Base-by-base conservation (phyloP, 2,113 vertebrate species). In the Oostethus manadensis region DNA sequence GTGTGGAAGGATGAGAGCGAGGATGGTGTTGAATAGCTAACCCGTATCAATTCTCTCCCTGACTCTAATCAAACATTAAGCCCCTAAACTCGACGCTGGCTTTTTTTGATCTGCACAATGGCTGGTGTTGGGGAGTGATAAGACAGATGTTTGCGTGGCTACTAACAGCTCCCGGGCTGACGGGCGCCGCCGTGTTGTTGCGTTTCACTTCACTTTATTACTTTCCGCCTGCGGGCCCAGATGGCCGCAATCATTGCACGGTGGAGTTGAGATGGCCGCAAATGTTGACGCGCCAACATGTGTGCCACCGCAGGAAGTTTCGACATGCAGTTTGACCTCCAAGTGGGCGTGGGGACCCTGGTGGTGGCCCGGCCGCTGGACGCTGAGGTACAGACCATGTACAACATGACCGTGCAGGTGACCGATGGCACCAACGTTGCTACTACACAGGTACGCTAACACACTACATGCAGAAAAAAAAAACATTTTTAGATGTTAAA, bases 381-480 rank as follows among this genome's bases (percentile, higher is more conserved):
- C 65, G 94, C 96, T 33, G 97, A 99, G 81, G 84, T 90, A 67
- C 93, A 94, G 80, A 94, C 94, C 6, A 63, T 92, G 62, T 99
- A 96, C 85, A 97, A 98, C 77, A 92, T 99, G 93, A 97, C 90
- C 2, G 89, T 99, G 69, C 94, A 95, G 78, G 97, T 96, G 87
- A 98, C 97, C 55, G 97, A 99, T 81, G 97, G 97, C 66, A 96
- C 93, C 70, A 95, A 91, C 72, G 74, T 91, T 60, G 94, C 95
- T 77, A 90, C 89, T 26, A 89, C 94, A 68, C 95, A 98, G 96
- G 97, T 98, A 90, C 44, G 38, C 38, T 11, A 40, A 40, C 10
- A 11, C 38, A 29, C 3, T 3, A 29, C 26, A 29, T 29, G 26
- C 3, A 29, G 26, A 29, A 3, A 29, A 29, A 29, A 29, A 29